Percentiles rank a stretch among this genome's conserved stretches.
These are phyloP conservation scores for Menura novaehollandiae DNA, from an alignment of 2,113 vertebrate species.

Conservation along the genomic window DNA sequence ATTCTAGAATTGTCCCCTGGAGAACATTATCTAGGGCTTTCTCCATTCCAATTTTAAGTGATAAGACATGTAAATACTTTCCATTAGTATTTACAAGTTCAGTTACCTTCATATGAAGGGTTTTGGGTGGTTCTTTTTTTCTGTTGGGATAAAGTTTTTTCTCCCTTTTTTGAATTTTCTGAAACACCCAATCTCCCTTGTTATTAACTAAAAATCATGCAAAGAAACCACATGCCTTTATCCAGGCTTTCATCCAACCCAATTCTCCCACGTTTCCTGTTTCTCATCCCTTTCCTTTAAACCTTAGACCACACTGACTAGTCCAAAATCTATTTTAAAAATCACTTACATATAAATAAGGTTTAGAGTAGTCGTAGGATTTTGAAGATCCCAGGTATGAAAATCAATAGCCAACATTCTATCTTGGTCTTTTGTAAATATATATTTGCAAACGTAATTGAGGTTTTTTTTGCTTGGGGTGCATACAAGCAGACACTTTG, in stretches of 20 bases:
- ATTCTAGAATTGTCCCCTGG: not conserved
- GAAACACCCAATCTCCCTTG: constrained; percentile 5
- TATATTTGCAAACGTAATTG: not conserved
- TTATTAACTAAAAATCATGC: constrained; percentile 40
- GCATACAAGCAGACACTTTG: not conserved
- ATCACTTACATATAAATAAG: not conserved
- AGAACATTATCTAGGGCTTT: not conserved
- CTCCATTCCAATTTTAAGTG: not conserved
- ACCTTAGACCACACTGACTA: constrained; percentile 22
- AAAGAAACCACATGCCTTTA: constrained; percentile 46
- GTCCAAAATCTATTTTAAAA: constrained; percentile 34
- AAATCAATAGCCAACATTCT: not conserved
- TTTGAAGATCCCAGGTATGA: constrained; percentile 19
- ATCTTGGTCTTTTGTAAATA: not conserved
- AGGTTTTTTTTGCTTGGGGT: not conserved
- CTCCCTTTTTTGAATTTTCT: constrained; percentile 26
- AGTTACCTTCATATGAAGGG: not conserved
- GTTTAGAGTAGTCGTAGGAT: not conserved
- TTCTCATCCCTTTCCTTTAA: constrained; percentile 50
- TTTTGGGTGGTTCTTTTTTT: fast-evolving
- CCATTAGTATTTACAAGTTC: not conserved
- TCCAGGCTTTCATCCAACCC: constrained; percentile 46
- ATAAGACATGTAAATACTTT: not conserved
- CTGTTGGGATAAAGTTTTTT: not conserved
- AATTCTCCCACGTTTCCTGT: constrained; percentile 44